Conservation (phyloP, 2,797 vertebrate genomes). For the Sebastes paucispinis region DNA sequence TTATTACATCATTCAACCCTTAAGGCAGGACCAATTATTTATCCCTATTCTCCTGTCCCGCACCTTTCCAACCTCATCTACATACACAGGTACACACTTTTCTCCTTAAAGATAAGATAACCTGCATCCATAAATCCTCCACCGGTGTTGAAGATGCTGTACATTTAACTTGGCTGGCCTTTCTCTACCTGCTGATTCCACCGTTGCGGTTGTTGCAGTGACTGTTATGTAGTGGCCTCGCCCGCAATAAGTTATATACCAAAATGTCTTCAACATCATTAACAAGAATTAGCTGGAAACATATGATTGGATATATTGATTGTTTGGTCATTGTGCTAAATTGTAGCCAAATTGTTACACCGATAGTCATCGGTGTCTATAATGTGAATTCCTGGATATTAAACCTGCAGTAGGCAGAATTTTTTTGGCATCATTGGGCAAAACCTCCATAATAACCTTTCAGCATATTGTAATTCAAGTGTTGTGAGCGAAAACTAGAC, state of each 20-base stretch:
- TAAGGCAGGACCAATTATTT: not conserved
- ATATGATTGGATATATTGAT: too few relatives aligned
- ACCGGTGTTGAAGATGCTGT: not conserved
- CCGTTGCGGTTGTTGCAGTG: not conserved
- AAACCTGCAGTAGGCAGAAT: too few relatives aligned
- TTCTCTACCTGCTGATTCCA: not conserved
- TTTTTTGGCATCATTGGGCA: too few relatives aligned
- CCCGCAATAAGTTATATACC: not conserved
- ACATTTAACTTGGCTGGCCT: not conserved
- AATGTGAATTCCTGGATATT: too few relatives aligned
- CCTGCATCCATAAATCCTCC: not conserved
- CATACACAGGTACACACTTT: not conserved
- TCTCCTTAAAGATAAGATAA: not conserved
- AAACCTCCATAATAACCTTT: too few relatives aligned
- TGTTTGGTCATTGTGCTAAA: not conserved
- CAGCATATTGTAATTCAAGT: too few relatives aligned
- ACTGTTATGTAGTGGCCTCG: not conserved
- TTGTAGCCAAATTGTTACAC: too few relatives aligned
- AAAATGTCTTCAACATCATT: not conserved
- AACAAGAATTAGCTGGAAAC: not conserved
- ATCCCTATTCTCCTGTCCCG: not conserved
- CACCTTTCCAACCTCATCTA: not conserved
- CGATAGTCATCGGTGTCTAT: too few relatives aligned
- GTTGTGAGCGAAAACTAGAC: too few relatives aligned
- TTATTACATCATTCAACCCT: not conserved